Conservation (phyloP, 2,888 invertebrate genomes). For the Apamea anceps region DNA sequence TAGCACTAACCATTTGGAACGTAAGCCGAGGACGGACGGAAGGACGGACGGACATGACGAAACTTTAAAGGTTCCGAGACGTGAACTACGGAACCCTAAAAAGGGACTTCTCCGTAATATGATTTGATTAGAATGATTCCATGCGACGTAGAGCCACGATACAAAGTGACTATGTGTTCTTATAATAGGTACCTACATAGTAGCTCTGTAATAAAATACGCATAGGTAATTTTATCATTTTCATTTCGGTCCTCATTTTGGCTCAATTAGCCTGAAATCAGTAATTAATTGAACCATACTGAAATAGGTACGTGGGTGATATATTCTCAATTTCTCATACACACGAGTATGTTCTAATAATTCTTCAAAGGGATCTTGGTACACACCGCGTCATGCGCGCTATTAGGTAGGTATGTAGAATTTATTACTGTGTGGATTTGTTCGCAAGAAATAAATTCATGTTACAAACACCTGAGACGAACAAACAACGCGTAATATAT, state of each 20-base stretch:
- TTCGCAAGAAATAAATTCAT: conserved; percentile 68
- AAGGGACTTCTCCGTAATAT: too few species aligned
- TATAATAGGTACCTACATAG: too few species aligned
- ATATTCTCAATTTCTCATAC: conserved; percentile 19
- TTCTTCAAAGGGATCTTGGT: conserved; percentile 50
- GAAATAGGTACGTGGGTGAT: conserved; percentile 14
- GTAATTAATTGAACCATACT: conserved; percentile 48
- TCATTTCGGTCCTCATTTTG: conserved; percentile 27
- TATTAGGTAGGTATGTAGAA: conserved; percentile 36
- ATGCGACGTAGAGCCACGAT: too few species aligned
- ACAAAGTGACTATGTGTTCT: too few species aligned
- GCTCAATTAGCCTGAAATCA: conserved; percentile 36
- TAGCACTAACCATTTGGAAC: too few species aligned
- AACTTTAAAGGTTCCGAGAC: too few species aligned
- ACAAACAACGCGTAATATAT: conserved; percentile 52
- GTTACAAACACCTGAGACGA: conserved; percentile 71
- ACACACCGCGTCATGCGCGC: conserved; percentile 36
- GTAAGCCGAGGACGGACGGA: too few species aligned
- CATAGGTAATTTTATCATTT: too few species aligned
- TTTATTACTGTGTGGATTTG: conserved; percentile 60
- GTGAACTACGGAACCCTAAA: too few species aligned
- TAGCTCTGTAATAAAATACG: too few species aligned
- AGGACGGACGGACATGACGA: too few species aligned
- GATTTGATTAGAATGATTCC: too few species aligned
- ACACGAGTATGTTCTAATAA: conserved; percentile 32